Evolutionary conservation across 53 echinoderm and acorn worm species (phyloP).

Genomic region (Astropecten irregularis): DNA sequence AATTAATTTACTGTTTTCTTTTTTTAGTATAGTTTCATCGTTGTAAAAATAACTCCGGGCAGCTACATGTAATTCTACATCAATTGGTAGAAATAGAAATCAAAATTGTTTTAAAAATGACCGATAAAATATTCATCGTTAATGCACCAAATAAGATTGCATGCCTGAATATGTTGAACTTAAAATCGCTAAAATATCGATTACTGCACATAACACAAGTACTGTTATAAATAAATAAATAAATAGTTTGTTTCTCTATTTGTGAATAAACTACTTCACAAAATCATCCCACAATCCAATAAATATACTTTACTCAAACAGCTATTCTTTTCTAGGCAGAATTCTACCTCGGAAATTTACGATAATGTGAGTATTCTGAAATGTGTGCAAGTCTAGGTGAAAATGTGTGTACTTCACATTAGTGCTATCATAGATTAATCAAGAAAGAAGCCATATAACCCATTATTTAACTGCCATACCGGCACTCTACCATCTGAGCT

Average conservation of each 20-base stretch:
- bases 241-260: neutral
- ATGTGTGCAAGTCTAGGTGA: no score
- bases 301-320: no score
- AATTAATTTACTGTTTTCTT: neutral
- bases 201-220: constrained; percentile 10
- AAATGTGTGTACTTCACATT: no score
- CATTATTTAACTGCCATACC: no score
- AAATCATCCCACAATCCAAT: no score
- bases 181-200: neutral
- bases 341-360: no score
- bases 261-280: neutral
- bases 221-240: constrained; percentile 7
- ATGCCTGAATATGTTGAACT: neutral
- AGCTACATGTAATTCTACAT: constrained; percentile 5
- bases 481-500: no score
- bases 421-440: no score
- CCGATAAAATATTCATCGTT: neutral
- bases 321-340: no score
- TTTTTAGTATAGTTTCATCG: constrained; percentile 10
- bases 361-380: no score
- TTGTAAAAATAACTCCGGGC: neutral
- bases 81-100: neutral
- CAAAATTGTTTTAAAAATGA: neutral
- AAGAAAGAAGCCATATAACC: no score
- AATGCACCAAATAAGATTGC: constrained; percentile 12